Base-by-base conservation (phyloP, 53 echinoderm and acorn worm genomes). In the Hippasteria phrygiana region DNA sequence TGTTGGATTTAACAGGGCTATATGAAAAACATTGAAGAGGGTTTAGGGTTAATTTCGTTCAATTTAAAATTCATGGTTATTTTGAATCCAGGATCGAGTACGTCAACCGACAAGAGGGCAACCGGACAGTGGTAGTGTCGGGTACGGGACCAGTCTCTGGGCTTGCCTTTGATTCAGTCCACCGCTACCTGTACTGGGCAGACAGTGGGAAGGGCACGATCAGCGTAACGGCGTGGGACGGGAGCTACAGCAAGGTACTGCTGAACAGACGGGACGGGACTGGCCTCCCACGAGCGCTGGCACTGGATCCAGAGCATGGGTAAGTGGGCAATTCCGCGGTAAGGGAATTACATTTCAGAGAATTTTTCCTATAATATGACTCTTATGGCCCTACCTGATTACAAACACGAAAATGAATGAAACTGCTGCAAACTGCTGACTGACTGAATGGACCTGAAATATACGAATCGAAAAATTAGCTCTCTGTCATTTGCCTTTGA, bases 161-260 rank as follows among this genome's bases (percentile, higher is more conserved):
- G 22, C 38, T 88, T 4, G 88, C 88, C 4, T 76, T 88, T 62
- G 88, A 88, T 45, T 12, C 45, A 29, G 31, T 88, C 43, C 47
- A 64, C 28, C 88, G 88, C 12, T 65, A 88, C 78, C 88, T 88
- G 7, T 88, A 88, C 88, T 88, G 88, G 88, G 32, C 37, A 5
- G 78, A 88, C 37, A 67, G 51, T 17, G 65, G 41, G 24, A 75
- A 64, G 27, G 43, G 67, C 33, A 88, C 48, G 7, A 88, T 88
- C 2, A 33, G 50, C 46, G 78, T 88, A 16, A 42, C 88, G 17
- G 34, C 77, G 28, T 75, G 76, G 78, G 67, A 88, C 35, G 88
- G 88, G 5, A 28, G 77, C 43, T 88, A 76, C 65, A 64, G 33
- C 88, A 48, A 36, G 36, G 36, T n/a, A 32, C 45, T 88, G 6